Conservation (phyloP, 1,140 invertebrate species). For the Cydia splendana region DNA sequence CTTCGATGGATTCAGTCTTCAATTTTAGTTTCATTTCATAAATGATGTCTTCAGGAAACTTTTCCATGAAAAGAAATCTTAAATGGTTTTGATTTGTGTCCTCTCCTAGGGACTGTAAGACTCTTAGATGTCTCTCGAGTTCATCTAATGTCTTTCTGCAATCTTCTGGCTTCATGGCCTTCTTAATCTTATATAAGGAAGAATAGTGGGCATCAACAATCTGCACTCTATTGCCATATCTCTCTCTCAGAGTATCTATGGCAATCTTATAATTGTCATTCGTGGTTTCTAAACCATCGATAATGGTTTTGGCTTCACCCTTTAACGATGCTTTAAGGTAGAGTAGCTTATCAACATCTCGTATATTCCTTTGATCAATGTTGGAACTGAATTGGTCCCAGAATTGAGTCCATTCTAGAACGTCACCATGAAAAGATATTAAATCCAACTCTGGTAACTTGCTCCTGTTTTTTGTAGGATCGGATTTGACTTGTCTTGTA, state of each 20-base stretch:
- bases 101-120: constrained; percentile 22
- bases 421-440: background rate
- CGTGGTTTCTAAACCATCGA: constrained; percentile 13
- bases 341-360: background rate
- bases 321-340: constrained; percentile 21
- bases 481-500: background rate
- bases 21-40: constrained; percentile 24
- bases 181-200: constrained; percentile 10
- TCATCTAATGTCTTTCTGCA: constrained; percentile 22
- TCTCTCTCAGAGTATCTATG: constrained; percentile 18
- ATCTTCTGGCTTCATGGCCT: background rate
- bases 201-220: constrained; percentile 30
- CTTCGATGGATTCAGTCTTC: too few relatives aligned
- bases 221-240: constrained; percentile 2
- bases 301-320: background rate
- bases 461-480: background rate
- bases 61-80: constrained; percentile 18
- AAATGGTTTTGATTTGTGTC: constrained; percentile 20
- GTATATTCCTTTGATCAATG: background rate
- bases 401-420: constrained; percentile 17
- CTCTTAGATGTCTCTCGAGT: constrained; percentile 23
- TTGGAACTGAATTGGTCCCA: constrained; percentile 24
- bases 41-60: constrained; percentile 31
- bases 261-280: constrained; percentile 30
- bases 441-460: constrained; percentile 17